Conservation (phyloP, 2,888 invertebrate genomes). For the Drosophila helvetica region DNA sequence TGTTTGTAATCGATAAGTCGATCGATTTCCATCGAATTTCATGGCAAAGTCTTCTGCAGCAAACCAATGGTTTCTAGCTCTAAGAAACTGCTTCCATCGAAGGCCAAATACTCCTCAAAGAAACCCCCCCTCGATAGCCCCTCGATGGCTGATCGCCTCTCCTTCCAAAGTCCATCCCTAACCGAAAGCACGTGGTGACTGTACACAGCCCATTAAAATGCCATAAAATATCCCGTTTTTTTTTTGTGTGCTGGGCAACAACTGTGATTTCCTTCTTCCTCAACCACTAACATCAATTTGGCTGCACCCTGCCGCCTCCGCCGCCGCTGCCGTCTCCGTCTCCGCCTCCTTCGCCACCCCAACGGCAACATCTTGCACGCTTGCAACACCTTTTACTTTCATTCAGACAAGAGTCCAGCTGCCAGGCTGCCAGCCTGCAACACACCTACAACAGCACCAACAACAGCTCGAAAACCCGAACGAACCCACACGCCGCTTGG, state of each 20-base stretch:
- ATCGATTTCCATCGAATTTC: too few species aligned
- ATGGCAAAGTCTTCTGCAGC: too few species aligned
- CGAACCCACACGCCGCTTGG: constrained; percentile 50
- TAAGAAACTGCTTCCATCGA: too few species aligned
- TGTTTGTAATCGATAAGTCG: too few species aligned
- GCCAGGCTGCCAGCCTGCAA: constrained; percentile 10
- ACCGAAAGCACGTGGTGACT: constrained; percentile 1
- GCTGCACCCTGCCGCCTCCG: constrained; percentile 36
- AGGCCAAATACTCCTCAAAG: too few species aligned
- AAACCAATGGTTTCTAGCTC: too few species aligned
- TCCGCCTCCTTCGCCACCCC: constrained; percentile 1
- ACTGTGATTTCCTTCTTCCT: constrained; percentile 35
- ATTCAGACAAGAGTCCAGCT: constrained; percentile 44
- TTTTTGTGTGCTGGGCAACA: constrained; percentile 4
- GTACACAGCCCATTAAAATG: constrained; percentile 20
- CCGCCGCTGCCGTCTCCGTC: constrained; percentile 18
- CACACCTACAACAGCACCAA: constrained; percentile 47
- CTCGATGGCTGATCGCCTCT: too few species aligned
- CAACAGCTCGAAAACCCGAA: constrained; percentile 49
- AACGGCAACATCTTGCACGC: constrained; percentile 28
- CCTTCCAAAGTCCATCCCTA: neutral
- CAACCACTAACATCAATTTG: constrained; percentile 38
- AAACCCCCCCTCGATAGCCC: too few species aligned
- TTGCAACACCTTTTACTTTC: constrained; percentile 73
- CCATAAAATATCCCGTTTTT: constrained; percentile 33